Evolutionary conservation across 2,888 invertebrate species (phyloP).

Genomic region (Eupsilia transversa): DNA sequence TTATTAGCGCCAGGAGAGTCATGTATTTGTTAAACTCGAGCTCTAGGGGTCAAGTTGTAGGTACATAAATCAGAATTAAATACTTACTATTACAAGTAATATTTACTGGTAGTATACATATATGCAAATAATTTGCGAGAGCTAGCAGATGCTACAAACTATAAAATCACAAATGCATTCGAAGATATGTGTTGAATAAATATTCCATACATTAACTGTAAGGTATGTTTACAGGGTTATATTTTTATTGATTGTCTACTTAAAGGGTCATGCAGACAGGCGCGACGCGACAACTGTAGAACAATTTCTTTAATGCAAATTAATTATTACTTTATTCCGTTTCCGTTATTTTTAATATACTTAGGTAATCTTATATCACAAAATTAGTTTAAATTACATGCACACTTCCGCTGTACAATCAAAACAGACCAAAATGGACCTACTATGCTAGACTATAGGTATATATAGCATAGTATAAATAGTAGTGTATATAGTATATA

Average conservation of each 20-base stretch:
- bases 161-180: not conserved
- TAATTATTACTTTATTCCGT: too few relatives aligned
- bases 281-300: too few relatives aligned
- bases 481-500: too few relatives aligned
- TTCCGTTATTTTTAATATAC: too few relatives aligned
- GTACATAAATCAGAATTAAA: slow-evolving; percentile 51
- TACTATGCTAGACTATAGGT: too few relatives aligned
- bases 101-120: not conserved
- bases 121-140: slow-evolving; percentile 16
- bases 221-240: not conserved
- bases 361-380: too few relatives aligned
- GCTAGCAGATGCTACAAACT: not conserved
- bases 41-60: slow-evolving; percentile 21
- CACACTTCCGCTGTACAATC: too few relatives aligned
- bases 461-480: too few relatives aligned
- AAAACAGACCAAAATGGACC: too few relatives aligned
- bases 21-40: slow-evolving; percentile 51
- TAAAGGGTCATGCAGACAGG: too few relatives aligned
- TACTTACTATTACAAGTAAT: slow-evolving; percentile 26
- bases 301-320: too few relatives aligned
- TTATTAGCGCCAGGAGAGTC: slow-evolving; percentile 49
- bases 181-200: not conserved
- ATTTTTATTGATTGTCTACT: not conserved
- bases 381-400: too few relatives aligned
- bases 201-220: not conserved